Conservation (phyloP, 2,888 invertebrate genomes). For the Apotomis betuletana region DNA sequence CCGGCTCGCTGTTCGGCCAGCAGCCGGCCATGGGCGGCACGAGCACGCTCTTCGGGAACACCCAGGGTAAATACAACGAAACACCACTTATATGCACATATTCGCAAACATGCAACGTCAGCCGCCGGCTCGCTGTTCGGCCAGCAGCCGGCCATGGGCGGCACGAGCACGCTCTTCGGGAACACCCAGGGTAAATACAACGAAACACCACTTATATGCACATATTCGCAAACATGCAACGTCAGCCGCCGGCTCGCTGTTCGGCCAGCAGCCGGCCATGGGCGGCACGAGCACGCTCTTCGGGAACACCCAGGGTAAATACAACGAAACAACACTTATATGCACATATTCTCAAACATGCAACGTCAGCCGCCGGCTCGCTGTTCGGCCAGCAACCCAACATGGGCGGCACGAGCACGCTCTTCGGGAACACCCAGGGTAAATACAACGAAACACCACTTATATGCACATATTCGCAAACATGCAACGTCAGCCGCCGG, state of each 20-base stretch:
- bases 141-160: slow-evolving; percentile 81
- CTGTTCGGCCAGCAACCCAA: slow-evolving; percentile 85
- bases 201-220: too few species aligned
- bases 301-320: not conserved
- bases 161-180: slow-evolving; percentile 53
- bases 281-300: slow-evolving; percentile 61
- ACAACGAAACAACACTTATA: too few species aligned
- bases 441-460: slow-evolving; percentile 37
- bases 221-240: too few species aligned
- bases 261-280: slow-evolving; percentile 85
- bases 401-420: slow-evolving; percentile 81
- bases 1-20: slow-evolving; percentile 81
- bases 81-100: too few species aligned
- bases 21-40: slow-evolving; percentile 81
- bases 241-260: slow-evolving; percentile 80
- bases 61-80: slow-evolving; percentile 56
- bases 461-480: too few species aligned
- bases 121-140: slow-evolving; percentile 85
- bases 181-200: not conserved
- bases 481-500: slow-evolving; percentile 44
- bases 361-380: slow-evolving; percentile 44
- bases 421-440: slow-evolving; percentile 83
- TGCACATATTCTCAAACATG: too few species aligned
- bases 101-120: slow-evolving; percentile 49
- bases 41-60: slow-evolving; percentile 85